Conservation (phyloP, 2,113 vertebrate species). For the Trematocara macrostoma region DNA sequence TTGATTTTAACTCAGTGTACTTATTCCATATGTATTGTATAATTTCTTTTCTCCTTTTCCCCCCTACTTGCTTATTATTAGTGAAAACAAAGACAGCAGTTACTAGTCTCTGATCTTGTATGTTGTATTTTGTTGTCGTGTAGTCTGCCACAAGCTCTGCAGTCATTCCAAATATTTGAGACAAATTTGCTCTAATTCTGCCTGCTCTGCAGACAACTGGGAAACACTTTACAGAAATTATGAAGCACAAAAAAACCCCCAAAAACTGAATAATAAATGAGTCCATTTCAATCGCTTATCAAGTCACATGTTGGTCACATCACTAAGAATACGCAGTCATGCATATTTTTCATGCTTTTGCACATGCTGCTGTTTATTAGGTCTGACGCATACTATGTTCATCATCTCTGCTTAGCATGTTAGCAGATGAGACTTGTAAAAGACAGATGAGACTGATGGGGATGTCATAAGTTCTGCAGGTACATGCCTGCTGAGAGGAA, state of each 20-base stretch:
- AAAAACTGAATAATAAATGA: neutral
- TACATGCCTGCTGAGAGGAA: neutral
- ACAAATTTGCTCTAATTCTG: neutral
- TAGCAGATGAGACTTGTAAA: neutral
- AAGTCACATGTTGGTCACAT: neutral
- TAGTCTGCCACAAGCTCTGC: neutral
- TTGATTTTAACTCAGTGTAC: neutral
- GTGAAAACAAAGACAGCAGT: neutral
- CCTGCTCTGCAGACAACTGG: neutral
- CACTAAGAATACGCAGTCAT: neutral
- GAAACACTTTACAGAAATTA: neutral
- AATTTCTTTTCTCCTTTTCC: fast-evolving
- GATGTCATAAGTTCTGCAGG: neutral
- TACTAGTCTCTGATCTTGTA: neutral
- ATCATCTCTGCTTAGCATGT: neutral
- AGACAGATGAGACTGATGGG: neutral
- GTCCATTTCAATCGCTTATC: neutral
- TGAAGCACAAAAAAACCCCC: neutral
- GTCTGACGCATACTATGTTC: neutral
- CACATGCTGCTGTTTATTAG: neutral
- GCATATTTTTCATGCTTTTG: neutral
- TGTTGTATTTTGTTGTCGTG: neutral
- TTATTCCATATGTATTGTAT: neutral
- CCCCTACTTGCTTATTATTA: neutral
- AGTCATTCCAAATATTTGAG: neutral